Base-by-base conservation (phyloP, 2,113 vertebrate species). In the Thalassoma bifasciatum region DNA sequence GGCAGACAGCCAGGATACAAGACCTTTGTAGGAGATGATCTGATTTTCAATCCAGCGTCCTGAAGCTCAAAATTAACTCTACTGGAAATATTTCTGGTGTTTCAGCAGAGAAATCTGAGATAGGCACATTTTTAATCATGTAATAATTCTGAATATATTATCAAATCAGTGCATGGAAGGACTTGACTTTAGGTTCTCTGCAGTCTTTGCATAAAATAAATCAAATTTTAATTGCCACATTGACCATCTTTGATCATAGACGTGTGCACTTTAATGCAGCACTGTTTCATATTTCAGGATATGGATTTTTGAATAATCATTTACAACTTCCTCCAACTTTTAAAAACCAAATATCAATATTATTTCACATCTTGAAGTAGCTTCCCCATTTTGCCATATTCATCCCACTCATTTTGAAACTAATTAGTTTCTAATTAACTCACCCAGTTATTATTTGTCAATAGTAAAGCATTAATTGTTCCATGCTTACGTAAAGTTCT, bases 161-260 rank as follows among this genome's bases (percentile, higher is more conserved):
- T 22, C 46, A 11, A 77, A 52, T 23, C 22, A 47, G 19, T 60
- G 11, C 8, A 8, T 21, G n/a, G 54, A 38, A 36, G 7, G 9
- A n/a, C 9, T 51, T 58, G 21, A 4, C 44, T 71, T 59, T 46
- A 46, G 42, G 1, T 68, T 16, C 46, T 12, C 23, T 22, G 75
- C 40, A 67, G 23, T 22, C 34, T 72, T 37, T 46, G 9, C 40
- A 36, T 50, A 53, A 65, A 77, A 77, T 10, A 14, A 40, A 72
- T 81, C 1, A 8, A 37, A 60, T 13, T 64, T 81, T 77, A 66
- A 85, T 74, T 62, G 24, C 14, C 9, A 61, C 38, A 63, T 49
- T 19, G 10, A 40, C 14, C 9, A 56, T 69, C 54, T 75, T 73
- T 87, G 70, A 81, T 83, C 42, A 65, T 10, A 46, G 17, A 75